These are phyloP conservation scores for Porites evermanni DNA, from an alignment of 92 coral and sea anemone genomes.

Conservation along the genomic window DNA sequence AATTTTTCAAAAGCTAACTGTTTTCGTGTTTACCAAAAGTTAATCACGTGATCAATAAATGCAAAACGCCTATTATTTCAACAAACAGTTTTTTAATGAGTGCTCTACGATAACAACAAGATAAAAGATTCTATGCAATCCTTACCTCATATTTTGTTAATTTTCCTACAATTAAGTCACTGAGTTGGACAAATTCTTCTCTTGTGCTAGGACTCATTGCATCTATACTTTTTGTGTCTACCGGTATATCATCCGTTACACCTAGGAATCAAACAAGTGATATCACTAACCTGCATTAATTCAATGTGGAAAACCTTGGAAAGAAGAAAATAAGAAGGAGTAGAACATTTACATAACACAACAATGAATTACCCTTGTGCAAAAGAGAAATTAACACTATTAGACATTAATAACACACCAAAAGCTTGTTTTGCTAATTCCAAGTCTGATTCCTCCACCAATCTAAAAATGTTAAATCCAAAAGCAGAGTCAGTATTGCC, in stretches of 20 bases:
- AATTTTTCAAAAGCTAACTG: no score
- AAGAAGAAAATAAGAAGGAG: no score
- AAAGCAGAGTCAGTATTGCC: not conserved
- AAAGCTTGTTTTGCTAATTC: constrained; percentile 92
- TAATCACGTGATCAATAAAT: no score
- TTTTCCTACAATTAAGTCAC: constrained; percentile 88
- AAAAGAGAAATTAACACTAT: no score
- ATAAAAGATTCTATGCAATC: not conserved
- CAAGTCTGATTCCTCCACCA: constrained; percentile 95
- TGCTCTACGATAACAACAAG: not conserved
- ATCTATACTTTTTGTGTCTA: constrained; percentile 79
- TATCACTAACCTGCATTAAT: not conserved
- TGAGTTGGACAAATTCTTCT: constrained; percentile 89
- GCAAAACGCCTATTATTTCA: no score
- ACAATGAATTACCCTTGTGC: not conserved
- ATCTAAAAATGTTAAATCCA: constrained; percentile 50
- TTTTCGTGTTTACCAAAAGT: no score
- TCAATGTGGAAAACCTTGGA: not conserved
- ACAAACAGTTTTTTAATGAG: no score
- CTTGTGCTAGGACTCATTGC: constrained; percentile 74
- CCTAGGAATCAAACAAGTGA: constrained; percentile 21
- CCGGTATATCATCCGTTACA: constrained; percentile 33
- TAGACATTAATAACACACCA: constrained; percentile 70
- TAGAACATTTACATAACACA: no score
- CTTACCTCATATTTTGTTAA: constrained; percentile 90